Conservation (phyloP, 1,140 invertebrate genomes). For the Bathynomus jamesi region DNA sequence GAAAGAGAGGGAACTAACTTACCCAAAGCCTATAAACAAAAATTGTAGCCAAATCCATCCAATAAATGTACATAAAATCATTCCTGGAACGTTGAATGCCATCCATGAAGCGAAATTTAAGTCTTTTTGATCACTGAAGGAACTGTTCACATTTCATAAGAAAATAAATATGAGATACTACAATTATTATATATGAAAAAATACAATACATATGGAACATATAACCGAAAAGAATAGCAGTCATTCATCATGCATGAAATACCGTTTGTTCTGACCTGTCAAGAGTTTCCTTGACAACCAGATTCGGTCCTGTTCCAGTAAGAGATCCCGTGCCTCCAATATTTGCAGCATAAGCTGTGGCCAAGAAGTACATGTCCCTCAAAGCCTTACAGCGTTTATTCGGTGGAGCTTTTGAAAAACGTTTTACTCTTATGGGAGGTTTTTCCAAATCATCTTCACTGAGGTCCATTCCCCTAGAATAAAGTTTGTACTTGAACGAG, state of each 20-base stretch:
- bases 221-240: neutral
- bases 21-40: conserved; percentile 57
- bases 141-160: conserved; percentile 1
- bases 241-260: too few species aligned
- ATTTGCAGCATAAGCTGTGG: conserved; percentile 43
- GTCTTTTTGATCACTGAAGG: conserved; percentile 33
- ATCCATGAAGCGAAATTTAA: conserved; percentile 47
- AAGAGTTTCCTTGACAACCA: conserved; percentile 29
- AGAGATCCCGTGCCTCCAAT: conserved; percentile 45
- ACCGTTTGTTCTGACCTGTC: conserved; percentile 14
- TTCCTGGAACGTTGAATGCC: conserved; percentile 49
- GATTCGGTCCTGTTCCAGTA: conserved; percentile 45
- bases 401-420: too few species aligned
- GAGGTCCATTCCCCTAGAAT: too few species aligned
- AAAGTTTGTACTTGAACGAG: too few species aligned
- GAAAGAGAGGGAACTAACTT: too few species aligned
- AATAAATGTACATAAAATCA: conserved; percentile 61
- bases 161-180: too few species aligned
- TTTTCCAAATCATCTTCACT: too few species aligned
- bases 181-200: neutral
- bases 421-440: too few species aligned
- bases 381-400: conserved; percentile 13
- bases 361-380: conserved; percentile 36
- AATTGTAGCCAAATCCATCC: conserved; percentile 59
- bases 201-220: neutral